Evolutionary conservation across 2,888 invertebrate genomes (phyloP).

Genomic region (Ormyrus labotus): DNA sequence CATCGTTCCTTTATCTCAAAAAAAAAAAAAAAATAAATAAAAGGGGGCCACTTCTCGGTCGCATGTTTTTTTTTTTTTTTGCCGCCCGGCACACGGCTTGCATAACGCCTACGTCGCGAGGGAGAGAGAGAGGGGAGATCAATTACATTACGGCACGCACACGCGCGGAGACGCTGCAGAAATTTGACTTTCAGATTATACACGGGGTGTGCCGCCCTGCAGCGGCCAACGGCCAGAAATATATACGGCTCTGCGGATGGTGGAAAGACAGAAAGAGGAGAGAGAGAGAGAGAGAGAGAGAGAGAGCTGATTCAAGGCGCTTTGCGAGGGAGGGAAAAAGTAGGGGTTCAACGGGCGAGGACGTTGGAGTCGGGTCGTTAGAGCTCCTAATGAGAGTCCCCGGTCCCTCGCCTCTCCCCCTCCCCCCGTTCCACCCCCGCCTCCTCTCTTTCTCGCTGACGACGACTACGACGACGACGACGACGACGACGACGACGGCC

Average conservation of each 20-base stretch:
- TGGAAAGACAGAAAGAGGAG: constrained; percentile 55
- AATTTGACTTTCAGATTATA: constrained; percentile 73
- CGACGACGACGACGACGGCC: background rate
- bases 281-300: background rate
- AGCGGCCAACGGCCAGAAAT: constrained; percentile 61
- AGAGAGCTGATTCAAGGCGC: background rate
- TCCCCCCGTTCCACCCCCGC: constrained; percentile 12
- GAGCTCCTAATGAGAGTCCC: constrained; percentile 74
- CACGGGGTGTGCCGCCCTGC: constrained; percentile 61
- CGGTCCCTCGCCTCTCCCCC: constrained; percentile 42
- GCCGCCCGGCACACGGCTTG: background rate
- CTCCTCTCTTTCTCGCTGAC: constrained; percentile 39
- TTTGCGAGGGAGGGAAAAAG: constrained; percentile 5
- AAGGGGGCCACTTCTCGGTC: background rate
- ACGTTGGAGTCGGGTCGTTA: constrained; percentile 73
- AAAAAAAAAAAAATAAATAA: background rate
- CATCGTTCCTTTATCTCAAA: too few relatives aligned
- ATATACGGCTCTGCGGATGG: constrained; percentile 47
- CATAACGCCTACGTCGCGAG: constrained; percentile 24
- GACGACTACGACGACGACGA: constrained; percentile 4
- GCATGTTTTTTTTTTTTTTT: constrained; percentile 22
- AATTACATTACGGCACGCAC: constrained; percentile 41
- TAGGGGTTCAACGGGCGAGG: constrained; percentile 9
- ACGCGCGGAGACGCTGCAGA: constrained; percentile 54
- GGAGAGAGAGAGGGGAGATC: constrained; percentile 44